Evolutionary conservation across 2,797 vertebrate species (phyloP), one percentile per base, ranked within the genome.

Genomic region (Anolis apletophallus): DNA sequence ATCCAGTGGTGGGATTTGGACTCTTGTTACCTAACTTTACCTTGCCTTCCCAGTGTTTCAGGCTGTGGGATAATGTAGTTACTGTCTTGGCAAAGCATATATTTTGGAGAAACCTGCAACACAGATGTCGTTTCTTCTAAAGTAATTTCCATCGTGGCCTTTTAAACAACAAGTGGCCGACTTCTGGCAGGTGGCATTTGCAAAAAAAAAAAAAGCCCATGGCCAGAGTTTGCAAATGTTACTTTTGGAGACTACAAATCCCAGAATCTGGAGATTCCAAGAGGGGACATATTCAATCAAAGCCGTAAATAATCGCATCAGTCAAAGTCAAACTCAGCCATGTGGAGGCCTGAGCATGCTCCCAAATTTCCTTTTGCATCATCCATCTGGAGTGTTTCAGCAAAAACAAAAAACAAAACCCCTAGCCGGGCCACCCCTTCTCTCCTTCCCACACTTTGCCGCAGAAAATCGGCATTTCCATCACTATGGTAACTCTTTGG

Each of bases 401-500:
- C 88, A 46, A 46, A 46, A 8, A 46, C 80, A 92, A 90, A 88
- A 36, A 94, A 91, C 90, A 88, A 19, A 94, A 91, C 91, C 91
- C 93, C 90, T 74, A 52, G 69, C 91, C 55, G 91, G n/a, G 6
- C 67, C 1, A 19, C 5, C 76, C 64, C 40, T 52, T 89, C 89
- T 91, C 85, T 90, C 67, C 85, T 3, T 76, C 78, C 87, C 87
- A 32, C 5, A 9, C 86, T 87, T 36, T 50, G 84, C 82, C 82
- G 74, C 89, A 84, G 90, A 83, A 91, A 90, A 88, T 88, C 91
- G 81, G 72, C 73, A 55, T 89, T 93, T 82, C 0, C n/a, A 88
- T 88, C 89, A 81, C 92, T 81, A 93, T 89, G 81, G 94, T 71
- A 94, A 94, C 89, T 1, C 14, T 61, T 85, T 73, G 93, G 93